Percentiles rank a stretch among this genome's conserved stretches.
These are phyloP conservation scores for Gyrodactylus salaris DNA, from an alignment of 1,140 invertebrate genomes.

Conservation along the genomic window DNA sequence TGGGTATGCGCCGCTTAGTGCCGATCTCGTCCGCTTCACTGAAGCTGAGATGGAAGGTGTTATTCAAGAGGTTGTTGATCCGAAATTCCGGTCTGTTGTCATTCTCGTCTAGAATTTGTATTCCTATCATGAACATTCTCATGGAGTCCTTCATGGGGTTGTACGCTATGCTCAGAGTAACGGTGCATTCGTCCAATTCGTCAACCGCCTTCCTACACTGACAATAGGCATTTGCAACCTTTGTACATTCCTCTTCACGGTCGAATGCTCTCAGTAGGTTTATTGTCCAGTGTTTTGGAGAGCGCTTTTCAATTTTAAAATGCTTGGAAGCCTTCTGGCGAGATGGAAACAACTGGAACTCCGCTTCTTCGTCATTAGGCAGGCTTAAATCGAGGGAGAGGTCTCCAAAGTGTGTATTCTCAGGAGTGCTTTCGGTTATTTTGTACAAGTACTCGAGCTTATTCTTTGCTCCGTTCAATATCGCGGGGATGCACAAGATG, in stretches of 20 bases:
- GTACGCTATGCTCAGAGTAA: background rate
- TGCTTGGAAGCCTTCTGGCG: background rate
- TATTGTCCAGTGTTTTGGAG: background rate
- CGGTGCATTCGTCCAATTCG: background rate
- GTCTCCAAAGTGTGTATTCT: background rate
- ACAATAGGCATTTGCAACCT: background rate
- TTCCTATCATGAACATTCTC: background rate
- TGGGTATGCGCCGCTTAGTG: background rate
- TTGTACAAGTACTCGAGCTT: background rate
- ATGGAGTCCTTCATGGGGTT: background rate
- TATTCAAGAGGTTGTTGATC: background rate
- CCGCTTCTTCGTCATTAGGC: background rate
- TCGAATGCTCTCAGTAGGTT: background rate
- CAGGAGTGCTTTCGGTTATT: background rate
- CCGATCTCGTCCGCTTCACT: background rate
- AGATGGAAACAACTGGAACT: background rate
- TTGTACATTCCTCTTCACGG: background rate
- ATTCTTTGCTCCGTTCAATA: too few relatives aligned
- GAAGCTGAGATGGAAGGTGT: too few relatives aligned
- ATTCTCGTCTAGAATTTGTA: background rate
- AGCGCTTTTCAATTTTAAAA: background rate
- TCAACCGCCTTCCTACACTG: background rate
- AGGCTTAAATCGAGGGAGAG: background rate
- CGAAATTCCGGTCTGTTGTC: background rate
- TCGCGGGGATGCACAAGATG: too few relatives aligned